Evolutionary conservation across 1,140 invertebrate species (phyloP), one percentile per base, ranked within the genome.

Genomic region (Lucilia sericata): DNA sequence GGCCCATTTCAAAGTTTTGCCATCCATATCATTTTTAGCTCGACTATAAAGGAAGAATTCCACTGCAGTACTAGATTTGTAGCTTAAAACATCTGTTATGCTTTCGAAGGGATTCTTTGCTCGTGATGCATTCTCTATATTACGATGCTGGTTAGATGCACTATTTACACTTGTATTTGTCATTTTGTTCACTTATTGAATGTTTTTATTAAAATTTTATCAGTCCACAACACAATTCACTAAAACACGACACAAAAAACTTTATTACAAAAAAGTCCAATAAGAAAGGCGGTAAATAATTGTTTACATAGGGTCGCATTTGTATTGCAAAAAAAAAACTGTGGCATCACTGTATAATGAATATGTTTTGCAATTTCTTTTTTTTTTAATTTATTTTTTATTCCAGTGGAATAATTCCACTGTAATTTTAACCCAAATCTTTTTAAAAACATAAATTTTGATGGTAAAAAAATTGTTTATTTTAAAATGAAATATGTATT

Each of bases 1-100:
- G 9, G 94, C 92, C 94, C 94, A 95, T 51, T 93, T 91, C 2
- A 92, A 84, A 13, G 90, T 90, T 80, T 93, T 91, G 4, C 87
- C 21, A 82, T 91, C 89, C 83, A 90, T 87, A 34, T 91, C 90
- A 21, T 49, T 42, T 84, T 91, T 91, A 4, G 84, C 51, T n/a
- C 87, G 87, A 55, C 87, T 90, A 47, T 88, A 85, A 14, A 90
- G 84, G 84, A 86, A 89, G 12, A 88, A 90, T 76, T 85, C 83
- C 12, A 83, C 78, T 10, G 88, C 84, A 87, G 65, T 70, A 19
- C 8, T 9, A 4, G 76, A 49, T 85, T 19, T 86, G 80, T 82
- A 85, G 9, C 60, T 3, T n/a, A 51, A 84, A 7, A 42, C 47
- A 19, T 88, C 87, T 3, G 78, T 51, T 0, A 90, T 49, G 0